These are phyloP conservation scores for Etheostoma nigrum DNA, from an alignment of 2,797 vertebrate species.

Conservation along the genomic window DNA sequence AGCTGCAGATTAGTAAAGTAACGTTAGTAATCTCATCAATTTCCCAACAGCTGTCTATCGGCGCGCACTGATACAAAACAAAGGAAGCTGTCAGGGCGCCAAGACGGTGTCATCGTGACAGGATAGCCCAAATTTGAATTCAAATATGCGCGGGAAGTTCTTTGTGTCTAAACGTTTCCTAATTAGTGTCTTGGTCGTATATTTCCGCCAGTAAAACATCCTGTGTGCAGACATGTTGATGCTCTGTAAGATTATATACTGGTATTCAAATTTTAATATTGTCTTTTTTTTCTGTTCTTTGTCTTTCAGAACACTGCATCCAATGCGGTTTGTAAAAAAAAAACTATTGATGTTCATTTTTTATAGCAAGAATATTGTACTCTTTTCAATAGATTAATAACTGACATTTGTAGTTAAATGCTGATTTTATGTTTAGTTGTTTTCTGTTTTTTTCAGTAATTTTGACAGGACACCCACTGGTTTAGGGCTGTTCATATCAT, in stretches of 20 bases:
- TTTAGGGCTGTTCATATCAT: not conserved
- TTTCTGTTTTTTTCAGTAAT: not conserved
- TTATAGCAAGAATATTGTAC: not conserved
- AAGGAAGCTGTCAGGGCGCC: conserved; percentile 85
- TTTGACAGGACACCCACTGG: not conserved
- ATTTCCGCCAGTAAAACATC: accelerated
- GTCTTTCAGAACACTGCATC: conserved; percentile 34
- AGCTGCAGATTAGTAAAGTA: conserved; percentile 50
- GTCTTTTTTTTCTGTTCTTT: not conserved
- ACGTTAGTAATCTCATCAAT: conserved; percentile 63
- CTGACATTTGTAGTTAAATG: not conserved
- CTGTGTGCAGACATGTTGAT: not conserved
- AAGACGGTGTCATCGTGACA: conserved; percentile 75
- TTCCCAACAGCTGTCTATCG: conserved; percentile 72
- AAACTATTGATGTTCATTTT: not conserved
- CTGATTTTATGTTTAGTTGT: not conserved
- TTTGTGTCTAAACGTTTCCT: conserved; percentile 13
- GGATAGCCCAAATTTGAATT: conserved; percentile 84
- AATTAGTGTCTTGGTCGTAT: not conserved
- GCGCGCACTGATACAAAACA: conserved; percentile 82
- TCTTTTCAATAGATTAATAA: accelerated
- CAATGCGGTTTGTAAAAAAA: conserved; percentile 57
- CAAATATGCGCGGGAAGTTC: conserved; percentile 86
- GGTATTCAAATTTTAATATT: not conserved
- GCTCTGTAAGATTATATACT: not conserved